Conservation (phyloP, 2,113 vertebrate genomes). For the Ictalurus furcatus region DNA sequence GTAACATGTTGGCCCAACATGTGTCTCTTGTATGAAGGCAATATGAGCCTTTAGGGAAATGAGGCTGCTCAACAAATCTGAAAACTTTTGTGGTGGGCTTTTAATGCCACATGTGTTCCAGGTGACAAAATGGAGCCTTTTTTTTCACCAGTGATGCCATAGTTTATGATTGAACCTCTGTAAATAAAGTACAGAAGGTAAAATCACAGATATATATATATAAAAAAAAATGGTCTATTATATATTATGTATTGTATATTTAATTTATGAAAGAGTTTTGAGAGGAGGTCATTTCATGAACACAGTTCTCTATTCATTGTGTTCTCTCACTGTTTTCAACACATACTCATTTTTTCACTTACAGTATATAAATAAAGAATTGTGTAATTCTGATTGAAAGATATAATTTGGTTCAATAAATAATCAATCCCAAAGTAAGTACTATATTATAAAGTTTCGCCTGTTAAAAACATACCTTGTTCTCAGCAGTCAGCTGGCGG, state of each 20-base stretch:
- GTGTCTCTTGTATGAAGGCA: slow-evolving; percentile 22
- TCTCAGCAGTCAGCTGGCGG: too few species aligned
- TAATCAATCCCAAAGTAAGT: too few species aligned
- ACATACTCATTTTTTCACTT: too few species aligned
- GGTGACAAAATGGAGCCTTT: not conserved
- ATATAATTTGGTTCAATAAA: too few species aligned
- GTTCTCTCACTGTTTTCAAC: too few species aligned
- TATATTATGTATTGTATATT: not conserved
- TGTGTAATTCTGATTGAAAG: too few species aligned
- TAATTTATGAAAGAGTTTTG: not conserved
- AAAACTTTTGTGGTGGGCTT: not conserved
- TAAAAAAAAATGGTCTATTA: not conserved
- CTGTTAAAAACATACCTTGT: too few species aligned
- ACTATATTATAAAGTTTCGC: too few species aligned
- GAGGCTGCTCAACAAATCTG: not conserved
- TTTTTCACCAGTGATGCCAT: not conserved
- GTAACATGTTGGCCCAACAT: not conserved
- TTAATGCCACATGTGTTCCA: slow-evolving; percentile 27
- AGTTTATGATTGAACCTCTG: not conserved
- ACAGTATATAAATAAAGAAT: too few species aligned
- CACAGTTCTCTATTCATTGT: too few species aligned
- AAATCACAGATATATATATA: not conserved
- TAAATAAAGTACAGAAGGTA: not conserved
- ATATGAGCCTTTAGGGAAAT: not conserved
- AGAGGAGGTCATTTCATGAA: too few species aligned